Base-by-base conservation (phyloP, 1,140 invertebrate genomes). In the Penaeus indicus region DNA sequence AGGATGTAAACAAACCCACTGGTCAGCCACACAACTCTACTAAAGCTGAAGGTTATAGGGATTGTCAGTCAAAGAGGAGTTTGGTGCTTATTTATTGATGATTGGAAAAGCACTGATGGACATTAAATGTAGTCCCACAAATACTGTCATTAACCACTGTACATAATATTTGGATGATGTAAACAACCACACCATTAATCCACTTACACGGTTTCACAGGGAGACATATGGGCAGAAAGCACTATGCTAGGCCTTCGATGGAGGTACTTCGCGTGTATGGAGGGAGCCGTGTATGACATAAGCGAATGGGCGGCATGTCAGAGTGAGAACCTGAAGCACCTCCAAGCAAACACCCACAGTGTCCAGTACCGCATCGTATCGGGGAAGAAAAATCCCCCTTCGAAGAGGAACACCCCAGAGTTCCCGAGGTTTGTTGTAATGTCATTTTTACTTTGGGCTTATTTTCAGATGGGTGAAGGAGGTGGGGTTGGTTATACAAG, bases 241-340 rank as follows among this genome's bases (percentile, higher is more conserved):
- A 95, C 95, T 91, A 95, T 96, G 93, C 95, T 97, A 93, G 97
- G 97, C 80, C 95, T 98, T 90, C 94, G 96, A 69, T 98, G 97
- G 96, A 96, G 97, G 93, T 98, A 98, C 93, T 98, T 97, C 93
- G 97, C 97, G n/a, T 97, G 97, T 91, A 98, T 98, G 97, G 97
- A 98, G 93, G 96, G 96, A 75, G 96, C 96, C 88, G 96, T 98
- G 21, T 98, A 97, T 92, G 97, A 98, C 93, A 98, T 99, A 85
- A 98, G 97, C 54, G 97, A 98, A 92, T 98, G 97, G 97, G 97
- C 97, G 63, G 96, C 96, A 90, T 98, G 97, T 93, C 97, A 98
- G 93, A 92, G 92, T 72, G 92, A 93, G 60, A 92, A 92, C 88
- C 92, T 94, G 85, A 93, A 93, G 89, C 93, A 94, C 91, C 92